Evolutionary conservation across 1,140 invertebrate species (phyloP).

Genomic region (Drosophila sp.): DNA sequence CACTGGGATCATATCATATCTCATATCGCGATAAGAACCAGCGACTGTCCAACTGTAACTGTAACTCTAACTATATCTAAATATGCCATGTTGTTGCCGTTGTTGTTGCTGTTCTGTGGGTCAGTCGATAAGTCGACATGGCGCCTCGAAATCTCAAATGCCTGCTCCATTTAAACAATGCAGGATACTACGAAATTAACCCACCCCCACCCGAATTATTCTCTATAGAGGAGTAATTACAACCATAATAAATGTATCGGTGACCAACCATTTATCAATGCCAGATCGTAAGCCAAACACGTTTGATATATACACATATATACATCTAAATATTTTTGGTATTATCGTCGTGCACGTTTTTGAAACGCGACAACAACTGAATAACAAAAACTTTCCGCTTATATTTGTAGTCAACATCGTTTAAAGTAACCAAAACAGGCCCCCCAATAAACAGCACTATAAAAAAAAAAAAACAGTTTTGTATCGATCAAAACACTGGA

Average conservation of each 20-base stretch:
- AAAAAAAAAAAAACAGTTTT: conserved; percentile 22
- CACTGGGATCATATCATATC: conserved; percentile 69
- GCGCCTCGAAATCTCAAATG: conserved; percentile 15
- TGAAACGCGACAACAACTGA: conserved; percentile 57
- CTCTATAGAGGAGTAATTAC: conserved; percentile 18
- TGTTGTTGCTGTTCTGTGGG: conserved; percentile 22
- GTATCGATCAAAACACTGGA: conserved; percentile 6
- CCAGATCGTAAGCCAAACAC: conserved; percentile 62
- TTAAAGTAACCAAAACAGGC: conserved; percentile 32
- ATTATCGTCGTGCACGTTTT: conserved; percentile 67
- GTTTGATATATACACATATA: conserved; percentile 32
- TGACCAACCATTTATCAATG: conserved; percentile 57
- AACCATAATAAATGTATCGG: conserved; percentile 14
- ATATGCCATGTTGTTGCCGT: conserved; percentile 14
- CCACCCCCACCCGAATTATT: no score
- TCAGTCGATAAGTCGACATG: conserved; percentile 30
- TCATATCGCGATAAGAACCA: conserved; percentile 42
- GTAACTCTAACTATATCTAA: conserved; percentile 16
- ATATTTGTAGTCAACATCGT: conserved; percentile 55
- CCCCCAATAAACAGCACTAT: conserved; percentile 42
- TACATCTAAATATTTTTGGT: conserved; percentile 18
- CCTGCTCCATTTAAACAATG: conserved; percentile 13
- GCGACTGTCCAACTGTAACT: conserved; percentile 5
- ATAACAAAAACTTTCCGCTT: conserved; percentile 72
- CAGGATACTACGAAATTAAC: conserved; percentile 5